Base-by-base conservation (phyloP, 1,140 invertebrate species). In the Leptopilina boulardi region DNA sequence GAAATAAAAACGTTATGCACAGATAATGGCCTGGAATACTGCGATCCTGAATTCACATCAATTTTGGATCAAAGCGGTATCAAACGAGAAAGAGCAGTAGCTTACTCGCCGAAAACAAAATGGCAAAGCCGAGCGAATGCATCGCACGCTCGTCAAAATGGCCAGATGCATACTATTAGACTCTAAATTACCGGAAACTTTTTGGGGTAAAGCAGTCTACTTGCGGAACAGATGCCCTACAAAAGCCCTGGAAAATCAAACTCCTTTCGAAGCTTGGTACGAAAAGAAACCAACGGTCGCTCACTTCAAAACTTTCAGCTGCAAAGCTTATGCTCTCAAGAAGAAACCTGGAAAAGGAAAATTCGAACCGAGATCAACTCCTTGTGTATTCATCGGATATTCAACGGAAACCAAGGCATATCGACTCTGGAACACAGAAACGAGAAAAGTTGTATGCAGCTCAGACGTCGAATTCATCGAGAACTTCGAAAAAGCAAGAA, bases 191-290 rank as follows among this genome's bases (percentile, higher is more conserved):
- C 5, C 26, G 5, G 26, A 30, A 30, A 30, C 26, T 5, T 30
- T 3, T 5, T 30, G 26, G 26, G 26, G 2, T 59, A 23, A 44
- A 21, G 73, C 54, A 21, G 34, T 21, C 6, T 59, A 41, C 11
- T 2, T 66, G 0, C 21, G 54, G 15, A 75, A 70, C 42, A 51
- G 42, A 19, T 75, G 70, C 15, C 75, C 75, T 18, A 77, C 75
- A 0, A 73, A 59, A 47, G 13, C 26, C 9, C 15, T 66, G 1
- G 21, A 15, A 10, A 59, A 59, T 26, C 8, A n/a, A 42, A 77
- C 75, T 2, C 75, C 75, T 13, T 66, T 19, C n/a, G 70, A 77
- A 44, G 8, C 1, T 0, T 77, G 70, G 75, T 38, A 4, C 3
- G 19, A 18, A 1, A 38, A 56, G 2, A 77, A 77, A 30, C 47